Base-by-base conservation (phyloP, 2,797 vertebrate genomes). In the Orientallactaga sibirica region DNA sequence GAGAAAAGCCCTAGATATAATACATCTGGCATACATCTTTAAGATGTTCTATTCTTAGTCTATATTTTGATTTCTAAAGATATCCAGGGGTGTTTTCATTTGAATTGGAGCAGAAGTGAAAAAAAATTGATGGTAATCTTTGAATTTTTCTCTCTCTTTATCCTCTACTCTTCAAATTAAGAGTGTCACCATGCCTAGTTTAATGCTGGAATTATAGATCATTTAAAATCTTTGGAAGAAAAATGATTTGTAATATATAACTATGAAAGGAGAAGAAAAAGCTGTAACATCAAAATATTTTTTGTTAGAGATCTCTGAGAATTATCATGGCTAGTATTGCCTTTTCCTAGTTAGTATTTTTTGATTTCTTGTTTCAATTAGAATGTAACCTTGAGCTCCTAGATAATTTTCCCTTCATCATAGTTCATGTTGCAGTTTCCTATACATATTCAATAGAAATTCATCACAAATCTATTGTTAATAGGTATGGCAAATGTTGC, bases 1-100 rank as follows among this genome's bases (percentile, higher is more conserved):
- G 95, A 96, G 55, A 97, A 95, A 95, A 97, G 94, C 70, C 91
- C 93, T 95, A 83, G 76, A 95, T 94, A 74, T 8, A 78, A 78
- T 95, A 93, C 80, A 96, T 94, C 95, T 96, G 92, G 95, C 29
- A 61, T 5, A 87, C 70, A 77, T 91, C 83, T 96, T 94, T 85
- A 73, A n/a, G 14, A 27, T 87, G 37, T 41, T 58, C 90, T 96
- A 96, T 96, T 96, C 96, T 97, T 96, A 93, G 86, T 64, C 18
- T 89, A 11, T 88, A 27, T 91, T 96, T 96, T 95, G 82, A 91
- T 92, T 92, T 95, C 77, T 92, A 48, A 91, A 94, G 80, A 67
- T 55, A 92, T 94, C 74, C 77, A 95, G 78, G 78, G 74, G 86
- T 92, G 64, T 95, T 95, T 96, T 81, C 88, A 77, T 86, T 96